Evolutionary conservation across 2,888 invertebrate species (phyloP).

Genomic region (Neocrepidodera transversa): DNA sequence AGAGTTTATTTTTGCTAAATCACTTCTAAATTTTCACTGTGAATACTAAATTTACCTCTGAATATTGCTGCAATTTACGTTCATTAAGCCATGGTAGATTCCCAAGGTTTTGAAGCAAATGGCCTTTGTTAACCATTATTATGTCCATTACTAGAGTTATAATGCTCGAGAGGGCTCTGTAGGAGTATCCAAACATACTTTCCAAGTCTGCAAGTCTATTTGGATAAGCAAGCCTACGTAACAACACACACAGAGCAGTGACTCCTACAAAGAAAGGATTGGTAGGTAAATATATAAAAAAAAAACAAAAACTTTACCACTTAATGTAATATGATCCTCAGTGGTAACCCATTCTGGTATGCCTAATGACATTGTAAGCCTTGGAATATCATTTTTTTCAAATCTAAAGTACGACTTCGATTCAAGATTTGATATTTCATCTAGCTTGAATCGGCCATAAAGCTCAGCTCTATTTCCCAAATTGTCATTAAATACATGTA

Average conservation of each 20-base stretch:
- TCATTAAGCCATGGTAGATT: constrained; percentile 19
- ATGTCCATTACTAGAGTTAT: constrained; percentile 6
- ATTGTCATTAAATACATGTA: too few relatives aligned
- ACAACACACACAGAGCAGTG: too few relatives aligned
- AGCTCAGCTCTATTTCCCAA: too few relatives aligned
- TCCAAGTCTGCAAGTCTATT: too few relatives aligned
- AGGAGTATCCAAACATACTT: too few relatives aligned
- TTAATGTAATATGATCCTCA: neutral
- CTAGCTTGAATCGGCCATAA: neutral
- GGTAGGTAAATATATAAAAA: too few relatives aligned
- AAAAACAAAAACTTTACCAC: constrained; percentile 22
- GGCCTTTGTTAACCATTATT: constrained; percentile 8
- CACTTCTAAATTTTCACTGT: too few relatives aligned
- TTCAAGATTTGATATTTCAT: neutral
- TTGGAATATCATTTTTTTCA: constrained; percentile 5
- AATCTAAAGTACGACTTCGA: neutral
- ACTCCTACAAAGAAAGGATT: too few relatives aligned
- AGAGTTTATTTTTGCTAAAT: too few relatives aligned
- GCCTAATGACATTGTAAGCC: constrained; percentile 5
- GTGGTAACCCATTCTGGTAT: neutral
- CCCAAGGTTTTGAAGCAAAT: constrained; percentile 14
- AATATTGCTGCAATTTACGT: constrained; percentile 14
- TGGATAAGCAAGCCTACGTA: constrained; percentile 31
- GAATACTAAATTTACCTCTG: too few relatives aligned
- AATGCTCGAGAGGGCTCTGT: too few relatives aligned